These are phyloP conservation scores for Austrofundulus limnaeus DNA, from an alignment of 2,113 vertebrate species.

Conservation along the genomic window DNA sequence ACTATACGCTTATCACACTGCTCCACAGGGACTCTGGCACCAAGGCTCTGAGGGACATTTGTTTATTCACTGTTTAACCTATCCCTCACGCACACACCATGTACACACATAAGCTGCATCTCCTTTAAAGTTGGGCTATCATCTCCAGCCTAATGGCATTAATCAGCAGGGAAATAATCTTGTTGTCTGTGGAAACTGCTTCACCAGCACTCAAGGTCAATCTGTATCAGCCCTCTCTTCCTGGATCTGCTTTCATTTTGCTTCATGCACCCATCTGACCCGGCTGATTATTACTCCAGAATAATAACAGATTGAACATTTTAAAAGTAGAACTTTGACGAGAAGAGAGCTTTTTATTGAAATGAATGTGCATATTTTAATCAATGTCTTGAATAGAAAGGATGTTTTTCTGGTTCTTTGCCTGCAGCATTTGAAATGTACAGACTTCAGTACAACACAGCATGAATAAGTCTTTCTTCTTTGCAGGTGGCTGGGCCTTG, in stretches of 20 bases:
- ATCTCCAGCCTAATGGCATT: constrained; percentile 47
- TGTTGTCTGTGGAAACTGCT: constrained; percentile 37
- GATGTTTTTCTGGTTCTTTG: background rate
- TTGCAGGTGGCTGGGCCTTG: constrained; percentile 92
- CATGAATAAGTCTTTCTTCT: background rate
- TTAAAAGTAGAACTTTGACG: background rate
- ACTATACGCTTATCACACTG: constrained; percentile 45
- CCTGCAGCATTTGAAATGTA: too few species aligned
- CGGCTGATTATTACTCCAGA: background rate
- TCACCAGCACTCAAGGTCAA: constrained; percentile 51
- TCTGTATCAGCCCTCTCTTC: constrained; percentile 9
- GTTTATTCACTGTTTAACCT: constrained; percentile 31
- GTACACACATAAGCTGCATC: constrained; percentile 4
- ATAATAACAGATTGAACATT: constrained; percentile 1
- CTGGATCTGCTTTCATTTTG: background rate
- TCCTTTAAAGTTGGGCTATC: constrained; percentile 8
- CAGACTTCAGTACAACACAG: too few species aligned
- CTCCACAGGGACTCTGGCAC: constrained; percentile 29
- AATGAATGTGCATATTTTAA: constrained; percentile 1
- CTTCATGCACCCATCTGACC: constrained; percentile 24
- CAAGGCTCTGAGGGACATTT: constrained; percentile 27
- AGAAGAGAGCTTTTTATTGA: background rate
- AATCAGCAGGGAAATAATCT: constrained; percentile 48
- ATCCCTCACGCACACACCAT: background rate
- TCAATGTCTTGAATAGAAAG: background rate